Evolutionary conservation across 2,797 vertebrate species (phyloP), one percentile per base, ranked within the genome.

Genomic region (Catostomus latipinnis): DNA sequence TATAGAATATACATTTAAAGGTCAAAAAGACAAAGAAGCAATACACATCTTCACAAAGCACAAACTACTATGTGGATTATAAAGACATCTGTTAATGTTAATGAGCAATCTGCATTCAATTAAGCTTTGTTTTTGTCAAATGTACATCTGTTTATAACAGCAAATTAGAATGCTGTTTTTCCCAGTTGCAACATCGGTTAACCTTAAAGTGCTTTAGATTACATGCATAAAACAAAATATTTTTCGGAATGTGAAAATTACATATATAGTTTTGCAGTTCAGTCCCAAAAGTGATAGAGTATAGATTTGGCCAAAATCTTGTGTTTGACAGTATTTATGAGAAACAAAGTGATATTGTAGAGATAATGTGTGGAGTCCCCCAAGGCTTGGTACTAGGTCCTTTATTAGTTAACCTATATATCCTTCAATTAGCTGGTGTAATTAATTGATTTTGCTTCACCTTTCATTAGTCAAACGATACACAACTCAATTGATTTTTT

Each of bases 41-140:
- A 34, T 34, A 34, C 4, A 34, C 34, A 34, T 34, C 34, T 34
- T 34, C 34, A 34, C 16, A 5, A 52, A 53, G 6, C 34, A n/a
- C 45, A 46, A 49, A 9, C 11, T 60, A 50, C 11, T 14, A 48
- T 43, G 34, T 74, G 16, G 12, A 62, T 62, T 62, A 74, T n/a
- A 52, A 53, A 74, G 72, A 74, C 18, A 53, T 74, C 58, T 63
- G 58, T 43, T 16, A 22, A 53, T 43, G 63, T 53, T 65, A n/a
- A 43, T 1, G 53, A 54, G 6, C 12, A 65, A 65, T n/a, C 43
- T 34, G 45, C 43, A 65, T 46, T 65, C 43, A 46, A 57, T 8
- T 14, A 60, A 22, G 2, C 16, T 22, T 60, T 60, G 4, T 53
- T 18, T 60, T 22, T 9, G 58, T 22, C 8, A 11, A 60, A 60